Evolutionary conservation across 2,113 vertebrate genomes (phyloP).

Genomic region (Nibea coibor): DNA sequence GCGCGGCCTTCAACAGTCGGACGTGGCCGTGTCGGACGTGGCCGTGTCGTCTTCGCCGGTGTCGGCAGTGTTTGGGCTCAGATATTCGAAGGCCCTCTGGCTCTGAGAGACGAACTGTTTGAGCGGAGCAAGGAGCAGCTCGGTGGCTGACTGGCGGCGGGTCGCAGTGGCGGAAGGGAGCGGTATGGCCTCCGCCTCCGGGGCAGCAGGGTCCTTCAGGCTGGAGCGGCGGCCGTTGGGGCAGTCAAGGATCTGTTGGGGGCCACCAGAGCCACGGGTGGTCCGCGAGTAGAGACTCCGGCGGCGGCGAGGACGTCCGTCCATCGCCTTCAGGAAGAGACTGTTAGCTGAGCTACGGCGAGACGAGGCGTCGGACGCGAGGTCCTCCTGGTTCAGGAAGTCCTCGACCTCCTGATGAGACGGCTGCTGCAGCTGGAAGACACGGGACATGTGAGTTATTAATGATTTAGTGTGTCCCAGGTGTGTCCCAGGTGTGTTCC

Average conservation of each 20-base stretch:
- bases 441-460: neutral
- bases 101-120: conserved; percentile 80
- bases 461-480: neutral
- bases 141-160: conserved; percentile 70
- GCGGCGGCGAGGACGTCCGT: conserved; percentile 74
- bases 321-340: conserved; percentile 81
- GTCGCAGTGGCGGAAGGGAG: neutral
- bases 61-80: conserved; percentile 64
- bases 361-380: conserved; percentile 33
- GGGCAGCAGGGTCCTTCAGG: conserved; percentile 37
- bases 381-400: conserved; percentile 75
- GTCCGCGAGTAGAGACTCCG: conserved; percentile 64
- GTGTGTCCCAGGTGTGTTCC: neutral
- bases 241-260: conserved; percentile 25
- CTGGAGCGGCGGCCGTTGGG: conserved; percentile 58
- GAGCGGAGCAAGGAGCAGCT: conserved; percentile 77
- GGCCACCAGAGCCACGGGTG: neutral
- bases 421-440: conserved; percentile 72
- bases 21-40: rapidly evolving
- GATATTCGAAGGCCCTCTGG: conserved; percentile 80
- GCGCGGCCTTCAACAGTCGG: neutral
- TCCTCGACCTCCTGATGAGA: conserved; percentile 73
- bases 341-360: conserved; percentile 66
- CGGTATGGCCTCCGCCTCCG: conserved; percentile 24
- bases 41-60: neutral